A percentile compares a stretch with the other conserved stretches of the same genome.
Conservation (phyloP, 2,797 vertebrate genomes). For the Macropodus opercularis region DNA sequence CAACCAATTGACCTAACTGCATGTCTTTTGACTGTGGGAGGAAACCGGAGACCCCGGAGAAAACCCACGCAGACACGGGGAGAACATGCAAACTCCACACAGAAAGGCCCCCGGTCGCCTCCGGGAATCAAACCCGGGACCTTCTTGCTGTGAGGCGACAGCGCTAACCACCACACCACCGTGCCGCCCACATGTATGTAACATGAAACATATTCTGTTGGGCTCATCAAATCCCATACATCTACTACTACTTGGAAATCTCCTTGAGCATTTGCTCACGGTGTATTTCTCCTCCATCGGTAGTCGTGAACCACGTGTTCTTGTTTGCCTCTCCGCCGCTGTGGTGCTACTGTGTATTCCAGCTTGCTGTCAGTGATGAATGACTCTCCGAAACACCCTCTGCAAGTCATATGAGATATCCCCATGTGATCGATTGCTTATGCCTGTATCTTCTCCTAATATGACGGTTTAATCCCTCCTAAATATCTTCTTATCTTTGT, state of each 20-base stretch:
- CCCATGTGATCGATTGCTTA: constrained; percentile 57
- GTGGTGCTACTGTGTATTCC: constrained; percentile 41
- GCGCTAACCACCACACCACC: too few species aligned
- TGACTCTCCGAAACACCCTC: constrained; percentile 56
- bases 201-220: background rate
- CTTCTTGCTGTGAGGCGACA: too few species aligned
- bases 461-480: constrained; percentile 32
- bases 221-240: too few species aligned
- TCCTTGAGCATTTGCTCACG: constrained; percentile 31
- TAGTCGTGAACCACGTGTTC: constrained; percentile 27
- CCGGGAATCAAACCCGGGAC: too few species aligned
- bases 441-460: constrained; percentile 27
- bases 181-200: too few species aligned
- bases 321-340: constrained; percentile 8
- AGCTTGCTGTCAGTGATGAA: constrained; percentile 55
- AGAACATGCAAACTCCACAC: too few species aligned
- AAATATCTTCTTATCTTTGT: constrained; percentile 31
- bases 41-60: too few species aligned
- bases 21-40: too few species aligned
- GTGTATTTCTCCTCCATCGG: constrained; percentile 28
- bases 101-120: too few species aligned
- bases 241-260: too few species aligned
- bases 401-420: constrained; percentile 68
- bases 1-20: too few species aligned
- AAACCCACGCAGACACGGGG: too few species aligned